Base-by-base conservation (phyloP, 2,113 vertebrate genomes). In the Odocoileus hemionus region DNA sequence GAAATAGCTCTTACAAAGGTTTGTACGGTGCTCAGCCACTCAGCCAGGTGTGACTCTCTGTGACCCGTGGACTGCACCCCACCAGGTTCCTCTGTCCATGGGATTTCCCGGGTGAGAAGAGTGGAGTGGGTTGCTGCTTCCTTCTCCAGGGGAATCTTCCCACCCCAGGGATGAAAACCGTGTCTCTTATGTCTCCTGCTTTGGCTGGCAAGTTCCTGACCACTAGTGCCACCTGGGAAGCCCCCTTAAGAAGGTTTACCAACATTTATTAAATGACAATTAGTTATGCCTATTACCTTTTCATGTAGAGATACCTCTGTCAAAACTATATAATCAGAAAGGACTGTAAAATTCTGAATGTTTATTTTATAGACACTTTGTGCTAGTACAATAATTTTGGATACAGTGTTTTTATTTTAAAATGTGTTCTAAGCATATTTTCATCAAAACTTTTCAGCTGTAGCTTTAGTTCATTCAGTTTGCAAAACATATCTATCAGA, bases 211-310 rank as follows among this genome's bases (percentile, higher is more conserved):
- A 43, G 36, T 43, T 76, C 70, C 25, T 14, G 21, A 7, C 70
- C 11, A 76, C 12, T 3, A 26, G 39, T 25, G 23, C 12, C 23
- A 7, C 36, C 36, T 43, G 36, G 36, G 70, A 30, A 76, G 39
- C 70, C 23, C 2, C 30, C 23, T 80, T 45, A 13, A 70, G 33
- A 50, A 14, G 8, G 17, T 83, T 87, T 7, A n/a, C 3, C 47
- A 86, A 87, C 50, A 70, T 87, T 84, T 86, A 89, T 86, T 43
- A 91, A 93, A 88, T 43, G 30, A 33, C 7, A 85, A 5, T 83
- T 61, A 89, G 33, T 79, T 64, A 86, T 36, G 5, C 28, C 45
- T 80, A 1, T 61, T 74, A 19, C 12, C n/a, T 74, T 86, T 93
- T 54, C 3, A 85, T 36, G 7, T 52, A 58, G 30, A 83, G 16